Conservation (phyloP, 2,888 invertebrate genomes). For the Caenorhabditis doughertyi region DNA sequence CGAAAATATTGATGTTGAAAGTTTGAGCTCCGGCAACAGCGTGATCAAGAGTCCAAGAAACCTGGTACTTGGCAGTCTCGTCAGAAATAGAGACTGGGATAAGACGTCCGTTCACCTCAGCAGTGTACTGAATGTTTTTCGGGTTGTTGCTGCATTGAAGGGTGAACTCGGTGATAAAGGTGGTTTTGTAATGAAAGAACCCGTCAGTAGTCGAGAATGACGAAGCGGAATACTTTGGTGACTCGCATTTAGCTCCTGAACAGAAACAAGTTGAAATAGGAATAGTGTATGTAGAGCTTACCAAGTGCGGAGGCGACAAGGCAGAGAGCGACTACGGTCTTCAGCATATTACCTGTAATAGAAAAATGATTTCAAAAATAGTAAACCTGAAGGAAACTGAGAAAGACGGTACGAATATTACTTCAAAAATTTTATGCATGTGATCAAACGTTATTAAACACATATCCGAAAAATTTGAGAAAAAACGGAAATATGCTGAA, state of each 20-base stretch:
- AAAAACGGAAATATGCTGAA: too few relatives aligned
- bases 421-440: too few relatives aligned
- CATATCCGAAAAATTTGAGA: too few relatives aligned
- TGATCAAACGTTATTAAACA: too few relatives aligned
- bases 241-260: conserved; percentile 83
- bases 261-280: too few relatives aligned
- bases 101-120: conserved; percentile 92
- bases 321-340: conserved; percentile 53
- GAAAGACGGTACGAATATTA: neutral
- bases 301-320: conserved; percentile 61
- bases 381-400: neutral
- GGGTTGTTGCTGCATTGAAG: conserved; percentile 87
- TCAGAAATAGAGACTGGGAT: conserved; percentile 90
- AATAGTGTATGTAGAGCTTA: conserved; percentile 27
- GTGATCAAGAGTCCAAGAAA: conserved; percentile 95
- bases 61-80: conserved; percentile 89
- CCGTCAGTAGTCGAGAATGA: conserved; percentile 95
- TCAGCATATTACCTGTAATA: conserved; percentile 67
- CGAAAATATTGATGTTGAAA: conserved; percentile 90
- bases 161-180: conserved; percentile 93
- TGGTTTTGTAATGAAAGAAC: conserved; percentile 90
- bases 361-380: neutral
- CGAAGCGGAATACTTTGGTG: conserved; percentile 86
- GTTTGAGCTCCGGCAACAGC: conserved; percentile 90
- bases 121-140: conserved; percentile 89